Evolutionary conservation across 2,888 invertebrate genomes (phyloP), one percentile per base, ranked within the genome.

Genomic region (Drosophila hamatofila): DNA sequence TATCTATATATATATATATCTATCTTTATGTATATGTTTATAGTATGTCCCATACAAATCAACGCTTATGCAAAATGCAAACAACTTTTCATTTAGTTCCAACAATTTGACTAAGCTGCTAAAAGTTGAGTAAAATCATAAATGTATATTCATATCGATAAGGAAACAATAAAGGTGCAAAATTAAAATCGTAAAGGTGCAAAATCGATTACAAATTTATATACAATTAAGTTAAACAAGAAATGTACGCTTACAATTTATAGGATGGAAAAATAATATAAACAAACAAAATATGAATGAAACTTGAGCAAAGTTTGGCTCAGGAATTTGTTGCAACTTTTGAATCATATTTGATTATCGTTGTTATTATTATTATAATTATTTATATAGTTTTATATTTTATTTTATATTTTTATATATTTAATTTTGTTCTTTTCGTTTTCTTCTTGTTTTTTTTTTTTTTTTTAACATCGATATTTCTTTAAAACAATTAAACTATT

Each of bases 41-140:
- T 25, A 35, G 57, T 60, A 65, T 54, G 41, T 68, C n/a, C 49
- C 55, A 62, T 59, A 57, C 37, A 76, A 76, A 62, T 78, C 59
- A 77, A 77, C 65, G 74, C 74, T 73, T 78, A 76, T 66, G 37
- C 63, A 71, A 64, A 63, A 61, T 78, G 46, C 71, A 75, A 78
- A 75, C 54, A 75, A 64, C 57, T 66, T 46, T 55, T 59, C n/a
- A 18, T 51, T 59, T 52, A 33, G n/a, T 61, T 74, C 60, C 74
- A 82, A 80, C 83, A 85, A 85, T 82, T 78, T 85, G 82, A 85
- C 85, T 85, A 63, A 82, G 75, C 68, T 67, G 75, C 82, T 71
- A 69, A 76, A 67, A 67, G 48, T 58, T 18, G 49, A 60, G 54
- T 41, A 27, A 55, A 51, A 57, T 41, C 48, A 49, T 14, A n/a